Conservation (phyloP, 2,113 vertebrate species). For the Trichomycterus rosablanca region DNA sequence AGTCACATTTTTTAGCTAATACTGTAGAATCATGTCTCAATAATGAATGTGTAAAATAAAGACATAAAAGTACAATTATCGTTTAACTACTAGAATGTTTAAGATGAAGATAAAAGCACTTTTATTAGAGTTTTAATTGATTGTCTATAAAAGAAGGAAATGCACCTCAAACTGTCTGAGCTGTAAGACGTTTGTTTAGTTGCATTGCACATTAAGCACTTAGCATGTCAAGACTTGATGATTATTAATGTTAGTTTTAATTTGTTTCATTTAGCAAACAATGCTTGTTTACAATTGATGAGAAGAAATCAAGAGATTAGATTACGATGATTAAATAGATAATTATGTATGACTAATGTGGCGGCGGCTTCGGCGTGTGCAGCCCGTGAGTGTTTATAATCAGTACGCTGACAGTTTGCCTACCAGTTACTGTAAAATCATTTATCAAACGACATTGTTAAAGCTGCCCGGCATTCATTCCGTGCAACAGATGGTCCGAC, state of each 20-base stretch:
- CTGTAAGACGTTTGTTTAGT: neutral
- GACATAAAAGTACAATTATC: too few relatives aligned
- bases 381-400: neutral
- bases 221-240: too few relatives aligned
- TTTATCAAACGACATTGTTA: neutral
- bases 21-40: too few relatives aligned
- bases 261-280: neutral
- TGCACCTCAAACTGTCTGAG: too few relatives aligned
- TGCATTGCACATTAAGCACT: neutral
- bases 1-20: too few relatives aligned
- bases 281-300: neutral
- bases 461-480: neutral
- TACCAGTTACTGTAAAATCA: too few relatives aligned
- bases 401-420: neutral
- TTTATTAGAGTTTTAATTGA: too few relatives aligned
- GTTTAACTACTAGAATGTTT: too few relatives aligned
- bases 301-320: constrained; percentile 10
- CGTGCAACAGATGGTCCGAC: constrained; percentile 15
- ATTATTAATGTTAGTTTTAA: too few relatives aligned
- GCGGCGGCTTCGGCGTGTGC: neutral
- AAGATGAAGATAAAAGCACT: too few relatives aligned
- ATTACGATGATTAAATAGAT: neutral
- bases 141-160: too few relatives aligned
- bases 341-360: constrained; percentile 13
- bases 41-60: too few relatives aligned